Base-by-base conservation (phyloP, 2,797 vertebrate species). In the Phylloscopus collybita region DNA sequence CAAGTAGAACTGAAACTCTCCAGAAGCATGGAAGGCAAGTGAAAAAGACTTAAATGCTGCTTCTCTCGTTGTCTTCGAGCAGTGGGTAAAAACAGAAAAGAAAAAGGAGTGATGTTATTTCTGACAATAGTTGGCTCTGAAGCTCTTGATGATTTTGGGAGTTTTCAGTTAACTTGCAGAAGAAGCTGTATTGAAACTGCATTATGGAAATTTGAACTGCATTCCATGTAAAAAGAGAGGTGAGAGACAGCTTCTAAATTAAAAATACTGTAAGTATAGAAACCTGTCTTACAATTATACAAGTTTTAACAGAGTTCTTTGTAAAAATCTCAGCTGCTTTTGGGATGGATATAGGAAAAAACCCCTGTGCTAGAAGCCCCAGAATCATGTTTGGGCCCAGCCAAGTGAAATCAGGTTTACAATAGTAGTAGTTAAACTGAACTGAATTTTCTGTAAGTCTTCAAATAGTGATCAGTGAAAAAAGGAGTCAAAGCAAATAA, bases 151-250 rank as follows among this genome's bases (percentile, higher is more conserved):
- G 22, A 83, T 84, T 91, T 83, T 86, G 69, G 47, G 14, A 91
- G 73, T 80, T 94, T 86, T 69, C 73, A 79, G 85, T 62, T 91
- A 86, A 72, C 65, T 79, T 71, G 29, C 50, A 79, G 80, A 92
- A 86, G 45, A 26, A 75, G 26, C 13, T 54, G 47, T 36, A 82
- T 13, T 45, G 67, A 91, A 92, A 64, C 13, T 34, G 23, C 44
- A 38, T 47, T 66, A 49, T 10, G 67, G 57, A 86, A 67, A 72
- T 65, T 34, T 66, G 47, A 79, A 72, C 57, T 38, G 32, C 32
- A 8, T 85, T 86, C 51, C n/a, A 11, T 22, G 23, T 61, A 54
- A 90, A 73, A 78, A 17, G 36, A 76, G 65, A 93, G 29, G 40
- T 50, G 81, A 94, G 57, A 79, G 15, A 36, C 16, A 56, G 12